Conservation (phyloP, 2,797 vertebrate genomes). For the Argyrosomus regius region DNA sequence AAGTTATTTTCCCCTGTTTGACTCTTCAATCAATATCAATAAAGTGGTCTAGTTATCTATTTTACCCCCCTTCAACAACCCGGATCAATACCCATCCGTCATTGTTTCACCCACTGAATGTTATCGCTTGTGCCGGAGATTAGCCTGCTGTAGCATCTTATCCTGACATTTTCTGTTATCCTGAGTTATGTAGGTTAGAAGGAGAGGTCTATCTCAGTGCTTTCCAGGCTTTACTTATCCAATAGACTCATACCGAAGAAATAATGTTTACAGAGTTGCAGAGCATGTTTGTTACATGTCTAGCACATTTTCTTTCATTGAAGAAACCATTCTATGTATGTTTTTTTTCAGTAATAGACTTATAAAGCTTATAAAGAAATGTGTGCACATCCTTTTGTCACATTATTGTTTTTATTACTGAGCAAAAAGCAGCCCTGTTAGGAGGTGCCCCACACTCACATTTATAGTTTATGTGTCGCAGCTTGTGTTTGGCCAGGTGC, state of each 20-base stretch:
- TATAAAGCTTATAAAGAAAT: neutral
- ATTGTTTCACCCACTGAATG: slow-evolving; percentile 76
- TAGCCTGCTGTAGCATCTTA: slow-evolving; percentile 75
- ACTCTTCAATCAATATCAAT: slow-evolving; percentile 76
- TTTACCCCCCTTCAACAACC: slow-evolving; percentile 67
- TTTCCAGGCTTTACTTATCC: slow-evolving; percentile 15
- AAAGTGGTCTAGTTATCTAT: slow-evolving; percentile 78
- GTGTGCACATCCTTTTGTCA: neutral
- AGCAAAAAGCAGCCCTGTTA: neutral
- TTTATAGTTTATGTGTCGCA: neutral
- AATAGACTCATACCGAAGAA: neutral
- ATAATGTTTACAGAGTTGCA: neutral
- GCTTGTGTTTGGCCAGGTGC: neutral
- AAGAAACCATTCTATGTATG: neutral
- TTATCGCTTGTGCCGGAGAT: slow-evolving; percentile 81
- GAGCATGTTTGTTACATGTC: neutral
- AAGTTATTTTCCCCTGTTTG: slow-evolving; percentile 56
- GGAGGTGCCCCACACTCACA: neutral
- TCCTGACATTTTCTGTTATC: slow-evolving; percentile 71
- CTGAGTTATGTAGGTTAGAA: slow-evolving; percentile 60
- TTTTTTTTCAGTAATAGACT: neutral
- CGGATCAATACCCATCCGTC: slow-evolving; percentile 83
- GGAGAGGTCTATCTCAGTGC: slow-evolving; percentile 33
- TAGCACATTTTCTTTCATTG: neutral
- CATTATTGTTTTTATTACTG: neutral